phyloP scores from a whole-genome alignment of 2,888 invertebrate species.

The Dasypolia templi region DNA sequence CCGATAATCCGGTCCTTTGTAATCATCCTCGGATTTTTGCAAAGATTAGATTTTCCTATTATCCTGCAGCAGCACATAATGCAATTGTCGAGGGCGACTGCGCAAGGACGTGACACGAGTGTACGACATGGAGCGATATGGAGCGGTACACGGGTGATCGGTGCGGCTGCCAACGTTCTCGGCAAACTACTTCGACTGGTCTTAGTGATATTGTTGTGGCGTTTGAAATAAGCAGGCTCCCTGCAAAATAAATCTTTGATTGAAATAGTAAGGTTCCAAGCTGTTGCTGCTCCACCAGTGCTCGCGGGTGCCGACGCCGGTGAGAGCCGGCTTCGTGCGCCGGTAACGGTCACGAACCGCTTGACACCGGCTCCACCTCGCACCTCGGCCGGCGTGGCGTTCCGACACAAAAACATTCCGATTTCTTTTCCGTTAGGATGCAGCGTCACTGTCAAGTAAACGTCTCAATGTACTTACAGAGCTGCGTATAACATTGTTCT shows the following conservation, averaged over 20 bases:
- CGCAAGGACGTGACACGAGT: neutral
- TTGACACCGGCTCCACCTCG: conserved; percentile 37
- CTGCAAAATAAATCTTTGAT: neutral
- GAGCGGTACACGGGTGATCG: too few species aligned
- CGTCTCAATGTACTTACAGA: conserved; percentile 7
- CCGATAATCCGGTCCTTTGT: neutral
- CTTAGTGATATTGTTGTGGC: neutral
- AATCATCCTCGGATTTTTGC: neutral
- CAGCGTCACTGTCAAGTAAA: conserved; percentile 21
- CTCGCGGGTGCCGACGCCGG: neutral
- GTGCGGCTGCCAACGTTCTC: neutral
- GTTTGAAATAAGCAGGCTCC: neutral
- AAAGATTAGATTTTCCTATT: neutral
- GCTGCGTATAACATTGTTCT: conserved; percentile 6
- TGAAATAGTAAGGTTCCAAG: neutral
- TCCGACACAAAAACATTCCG: conserved; percentile 26
- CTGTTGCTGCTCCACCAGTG: neutral
- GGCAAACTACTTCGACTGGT: neutral
- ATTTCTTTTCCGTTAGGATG: conserved; percentile 50
- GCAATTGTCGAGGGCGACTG: too few species aligned
- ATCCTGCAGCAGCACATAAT: too few species aligned
- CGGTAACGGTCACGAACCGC: conserved; percentile 49
- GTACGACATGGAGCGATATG: neutral
- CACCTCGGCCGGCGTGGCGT: conserved; percentile 17
- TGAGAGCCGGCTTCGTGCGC: conserved; percentile 25